Evolutionary conservation across 2,113 vertebrate species (phyloP).

Genomic region (Acinonyx jubatus): DNA sequence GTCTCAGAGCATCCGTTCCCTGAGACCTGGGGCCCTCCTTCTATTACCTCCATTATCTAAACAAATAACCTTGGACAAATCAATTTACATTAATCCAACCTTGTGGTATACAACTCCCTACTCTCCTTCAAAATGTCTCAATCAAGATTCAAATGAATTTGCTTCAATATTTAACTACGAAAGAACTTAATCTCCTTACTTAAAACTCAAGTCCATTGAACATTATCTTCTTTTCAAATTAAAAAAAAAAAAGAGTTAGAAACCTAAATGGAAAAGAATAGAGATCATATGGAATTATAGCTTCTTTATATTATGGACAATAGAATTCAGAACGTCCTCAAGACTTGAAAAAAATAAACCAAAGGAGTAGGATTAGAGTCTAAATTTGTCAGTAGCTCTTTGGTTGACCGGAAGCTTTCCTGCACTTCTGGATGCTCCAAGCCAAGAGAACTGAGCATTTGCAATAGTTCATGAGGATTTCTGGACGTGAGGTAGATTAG

Average conservation of each 20-base stretch:
- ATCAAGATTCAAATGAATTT: constrained; percentile 81
- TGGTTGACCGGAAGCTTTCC: too few relatives aligned
- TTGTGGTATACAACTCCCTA: constrained; percentile 84
- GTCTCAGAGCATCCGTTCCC: constrained; percentile 88
- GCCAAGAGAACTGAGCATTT: neutral
- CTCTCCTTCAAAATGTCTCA: constrained; percentile 80
- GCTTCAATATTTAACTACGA: constrained; percentile 67
- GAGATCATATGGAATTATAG: constrained; percentile 6
- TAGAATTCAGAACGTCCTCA: constrained; percentile 25
- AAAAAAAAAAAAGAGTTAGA: constrained; percentile 50
- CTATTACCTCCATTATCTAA: constrained; percentile 94
- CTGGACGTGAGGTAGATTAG: too few relatives aligned
- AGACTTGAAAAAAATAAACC: neutral
- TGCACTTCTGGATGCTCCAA: neutral
- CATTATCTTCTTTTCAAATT: constrained; percentile 48
- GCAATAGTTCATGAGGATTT: neutral
- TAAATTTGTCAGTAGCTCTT: neutral
- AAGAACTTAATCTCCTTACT: constrained; percentile 47
- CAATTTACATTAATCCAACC: constrained; percentile 87
- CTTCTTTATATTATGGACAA: neutral
- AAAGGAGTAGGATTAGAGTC: neutral
- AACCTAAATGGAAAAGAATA: neutral
- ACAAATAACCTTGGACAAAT: constrained; percentile 90
- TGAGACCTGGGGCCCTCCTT: constrained; percentile 88
- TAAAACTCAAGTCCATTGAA: constrained; percentile 54